Conservation (phyloP, 2,113 vertebrate species). For the Trogon surrucura region DNA sequence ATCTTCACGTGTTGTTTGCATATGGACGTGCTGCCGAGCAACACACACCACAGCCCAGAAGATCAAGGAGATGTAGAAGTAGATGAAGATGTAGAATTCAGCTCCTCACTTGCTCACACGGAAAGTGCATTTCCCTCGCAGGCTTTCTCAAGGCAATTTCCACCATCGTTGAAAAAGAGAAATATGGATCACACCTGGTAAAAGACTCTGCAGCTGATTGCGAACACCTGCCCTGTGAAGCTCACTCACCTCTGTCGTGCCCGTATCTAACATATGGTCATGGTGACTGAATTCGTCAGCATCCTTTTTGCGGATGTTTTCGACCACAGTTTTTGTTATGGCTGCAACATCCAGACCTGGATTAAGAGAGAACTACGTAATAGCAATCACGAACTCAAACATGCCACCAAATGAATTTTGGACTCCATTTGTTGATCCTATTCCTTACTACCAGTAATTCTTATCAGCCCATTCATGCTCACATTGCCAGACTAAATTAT, state of each 20-base stretch:
- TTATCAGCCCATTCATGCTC: background rate
- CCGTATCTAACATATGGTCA: constrained; percentile 78
- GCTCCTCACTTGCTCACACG: background rate
- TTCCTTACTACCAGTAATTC: background rate
- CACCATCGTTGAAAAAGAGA: background rate
- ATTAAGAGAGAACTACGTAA: background rate
- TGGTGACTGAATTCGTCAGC: constrained; percentile 86
- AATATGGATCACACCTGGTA: background rate
- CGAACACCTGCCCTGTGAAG: background rate
- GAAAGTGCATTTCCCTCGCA: background rate
- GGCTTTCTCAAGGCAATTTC: background rate
- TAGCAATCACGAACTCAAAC: background rate
- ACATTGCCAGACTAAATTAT: background rate
- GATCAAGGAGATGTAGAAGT: background rate
- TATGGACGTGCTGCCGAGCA: background rate
- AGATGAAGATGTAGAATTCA: background rate
- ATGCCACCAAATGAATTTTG: background rate
- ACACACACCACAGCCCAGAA: background rate
- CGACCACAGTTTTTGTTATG: constrained; percentile 92
- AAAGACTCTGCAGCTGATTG: fast-evolving
- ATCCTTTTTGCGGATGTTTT: constrained; percentile 87
- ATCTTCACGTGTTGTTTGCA: background rate
- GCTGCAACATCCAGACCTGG: constrained; percentile 85
- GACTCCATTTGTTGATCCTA: background rate
- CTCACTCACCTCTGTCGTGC: constrained; percentile 79